These are phyloP conservation scores for Mohoua ochrocephala DNA, from an alignment of 2,113 vertebrate species.

Conservation along the genomic window DNA sequence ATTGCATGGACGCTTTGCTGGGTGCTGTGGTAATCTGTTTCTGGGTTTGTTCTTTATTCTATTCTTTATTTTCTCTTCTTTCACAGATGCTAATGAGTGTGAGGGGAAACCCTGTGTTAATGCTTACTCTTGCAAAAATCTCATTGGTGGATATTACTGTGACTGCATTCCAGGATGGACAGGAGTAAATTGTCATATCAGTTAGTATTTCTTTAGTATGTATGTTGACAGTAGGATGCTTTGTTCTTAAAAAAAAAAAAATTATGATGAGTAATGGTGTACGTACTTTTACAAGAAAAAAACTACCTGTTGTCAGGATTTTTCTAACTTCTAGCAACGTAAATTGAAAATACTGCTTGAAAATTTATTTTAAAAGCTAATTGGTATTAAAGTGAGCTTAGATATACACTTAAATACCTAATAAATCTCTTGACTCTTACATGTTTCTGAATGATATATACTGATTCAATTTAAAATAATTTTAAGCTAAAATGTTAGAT, in stretches of 20 bases:
- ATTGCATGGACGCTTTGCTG: slow-evolving; percentile 41
- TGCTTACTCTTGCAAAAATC: slow-evolving; percentile 98
- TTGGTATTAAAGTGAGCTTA: neutral
- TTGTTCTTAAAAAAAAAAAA: neutral
- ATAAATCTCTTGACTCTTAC: neutral
- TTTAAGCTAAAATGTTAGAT: neutral
- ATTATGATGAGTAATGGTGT: neutral
- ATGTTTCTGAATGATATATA: neutral
- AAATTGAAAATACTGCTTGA: neutral
- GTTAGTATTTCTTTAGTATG: slow-evolving; percentile 85
- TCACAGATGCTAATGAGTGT: slow-evolving; percentile 97
- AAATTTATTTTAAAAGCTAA: neutral
- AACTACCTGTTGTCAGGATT: neutral
- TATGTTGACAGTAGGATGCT: neutral
- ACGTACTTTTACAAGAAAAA: neutral
- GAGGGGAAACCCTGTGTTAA: slow-evolving; percentile 89
- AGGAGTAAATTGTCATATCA: slow-evolving; percentile 93
- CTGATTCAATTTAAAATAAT: neutral
- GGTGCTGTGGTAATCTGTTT: slow-evolving; percentile 54
- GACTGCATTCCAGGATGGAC: slow-evolving; percentile 94
- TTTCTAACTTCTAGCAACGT: neutral
- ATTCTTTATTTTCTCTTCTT: slow-evolving; percentile 77
- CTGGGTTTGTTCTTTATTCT: slow-evolving; percentile 67
- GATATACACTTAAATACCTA: neutral
- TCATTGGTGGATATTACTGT: slow-evolving; percentile 99